phyloP scores from a whole-genome alignment of 2,888 invertebrate genomes.

The Drosophila pseudotakahashii region DNA sequence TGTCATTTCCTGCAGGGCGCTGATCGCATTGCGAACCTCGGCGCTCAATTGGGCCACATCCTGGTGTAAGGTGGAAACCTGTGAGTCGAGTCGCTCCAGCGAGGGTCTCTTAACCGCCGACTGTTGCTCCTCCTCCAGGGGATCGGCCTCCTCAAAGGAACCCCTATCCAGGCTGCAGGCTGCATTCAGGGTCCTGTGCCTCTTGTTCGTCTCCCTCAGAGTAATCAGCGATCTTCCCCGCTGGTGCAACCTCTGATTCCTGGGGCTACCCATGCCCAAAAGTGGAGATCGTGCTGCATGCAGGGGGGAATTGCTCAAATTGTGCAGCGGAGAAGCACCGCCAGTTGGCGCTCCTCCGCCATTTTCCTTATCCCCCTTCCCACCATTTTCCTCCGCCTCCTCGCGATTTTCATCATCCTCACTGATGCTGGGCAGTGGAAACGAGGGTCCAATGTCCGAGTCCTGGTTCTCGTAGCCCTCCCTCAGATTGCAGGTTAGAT shows the following conservation, averaged over 20 bases:
- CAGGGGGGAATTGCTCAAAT: conserved; percentile 70
- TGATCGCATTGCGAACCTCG: conserved; percentile 93
- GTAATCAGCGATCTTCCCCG: conserved; percentile 85
- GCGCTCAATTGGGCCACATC: conserved; percentile 94
- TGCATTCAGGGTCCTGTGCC: conserved; percentile 87
- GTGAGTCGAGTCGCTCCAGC: conserved; percentile 91
- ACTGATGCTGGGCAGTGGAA: conserved; percentile 95
- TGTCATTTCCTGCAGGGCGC: conserved; percentile 92
- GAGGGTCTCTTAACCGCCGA: conserved; percentile 81
- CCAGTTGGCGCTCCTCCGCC: conserved; percentile 88
- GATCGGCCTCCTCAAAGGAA: conserved; percentile 70
- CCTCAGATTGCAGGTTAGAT: conserved; percentile 96
- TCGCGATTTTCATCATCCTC: conserved; percentile 97
- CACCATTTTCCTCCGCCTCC: conserved; percentile 93
- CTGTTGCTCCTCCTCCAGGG: conserved; percentile 71
- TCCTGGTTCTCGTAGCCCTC: conserved; percentile 95
- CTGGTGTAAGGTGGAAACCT: conserved; percentile 92
- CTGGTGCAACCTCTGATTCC: conserved; percentile 83
- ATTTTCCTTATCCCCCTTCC: conserved; percentile 97
- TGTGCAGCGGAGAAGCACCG: conserved; percentile 85
- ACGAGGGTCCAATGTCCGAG: conserved; percentile 83
- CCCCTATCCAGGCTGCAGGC: conserved; percentile 84
- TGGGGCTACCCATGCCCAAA: conserved; percentile 78
- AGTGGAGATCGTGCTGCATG: conserved; percentile 75
- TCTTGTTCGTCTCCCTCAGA: conserved; percentile 88